phyloP scores from a whole-genome alignment of 1,140 invertebrate genomes.

The Drosophila santomea region DNA sequence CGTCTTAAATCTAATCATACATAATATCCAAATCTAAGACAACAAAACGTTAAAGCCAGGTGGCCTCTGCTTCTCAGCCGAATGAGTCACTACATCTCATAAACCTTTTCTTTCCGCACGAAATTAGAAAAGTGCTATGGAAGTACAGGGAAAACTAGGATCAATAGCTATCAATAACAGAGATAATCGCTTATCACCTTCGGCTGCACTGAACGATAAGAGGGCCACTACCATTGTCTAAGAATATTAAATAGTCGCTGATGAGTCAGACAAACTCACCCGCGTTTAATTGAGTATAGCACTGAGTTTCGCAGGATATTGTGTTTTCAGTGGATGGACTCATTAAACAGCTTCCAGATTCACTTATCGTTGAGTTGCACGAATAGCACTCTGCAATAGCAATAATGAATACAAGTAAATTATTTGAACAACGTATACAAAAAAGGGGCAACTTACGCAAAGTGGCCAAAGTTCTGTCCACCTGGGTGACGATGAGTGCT shows the following conservation, averaged over 20 bases:
- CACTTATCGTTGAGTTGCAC: background rate
- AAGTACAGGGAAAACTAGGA: background rate
- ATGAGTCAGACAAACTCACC: slow-evolving; percentile 43
- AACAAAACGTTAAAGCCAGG: background rate
- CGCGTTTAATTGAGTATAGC: slow-evolving; percentile 1
- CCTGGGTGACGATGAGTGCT: slow-evolving; percentile 20
- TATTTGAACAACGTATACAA: too few relatives aligned
- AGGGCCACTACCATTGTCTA: slow-evolving; percentile 26
- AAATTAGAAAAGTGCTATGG: background rate
- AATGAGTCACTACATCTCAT: slow-evolving; percentile 5
- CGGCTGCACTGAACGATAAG: slow-evolving; percentile 17
- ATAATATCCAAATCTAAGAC: too few relatives aligned
- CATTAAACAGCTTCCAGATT: background rate
- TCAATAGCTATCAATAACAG: slow-evolving; percentile 18
- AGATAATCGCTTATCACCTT: slow-evolving; percentile 34
- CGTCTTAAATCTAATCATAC: too few relatives aligned
- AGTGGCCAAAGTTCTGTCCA: slow-evolving; percentile 12
- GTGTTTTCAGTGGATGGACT: too few relatives aligned
- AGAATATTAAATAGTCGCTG: slow-evolving; percentile 20
- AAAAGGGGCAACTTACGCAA: background rate
- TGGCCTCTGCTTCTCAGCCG: background rate
- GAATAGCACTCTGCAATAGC: slow-evolving; percentile 3
- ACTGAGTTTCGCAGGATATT: background rate
- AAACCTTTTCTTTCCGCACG: background rate
- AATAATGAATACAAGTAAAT: background rate